Conservation (phyloP, 2,888 invertebrate genomes). For the Willowsia nigromaculata region DNA sequence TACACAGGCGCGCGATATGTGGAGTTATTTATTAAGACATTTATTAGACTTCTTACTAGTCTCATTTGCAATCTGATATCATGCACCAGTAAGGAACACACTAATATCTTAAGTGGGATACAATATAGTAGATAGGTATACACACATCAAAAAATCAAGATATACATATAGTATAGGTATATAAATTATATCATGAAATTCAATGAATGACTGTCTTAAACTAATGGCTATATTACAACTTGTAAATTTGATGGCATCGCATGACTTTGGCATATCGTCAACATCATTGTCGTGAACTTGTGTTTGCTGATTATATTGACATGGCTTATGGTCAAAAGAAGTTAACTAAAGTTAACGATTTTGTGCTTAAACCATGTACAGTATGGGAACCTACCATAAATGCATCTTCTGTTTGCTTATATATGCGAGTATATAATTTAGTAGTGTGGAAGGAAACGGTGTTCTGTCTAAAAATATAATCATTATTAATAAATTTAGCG, state of each 20-base stretch:
- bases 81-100: background rate
- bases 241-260: background rate
- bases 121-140: background rate
- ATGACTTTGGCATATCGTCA: background rate
- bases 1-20: conserved; percentile 8
- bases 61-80: conserved; percentile 72
- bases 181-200: conserved; percentile 32
- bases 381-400: background rate
- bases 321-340: background rate
- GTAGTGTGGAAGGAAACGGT: background rate
- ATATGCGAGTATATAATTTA: background rate
- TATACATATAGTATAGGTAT: background rate
- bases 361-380: background rate
- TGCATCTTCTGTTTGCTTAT: background rate
- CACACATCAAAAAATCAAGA: background rate
- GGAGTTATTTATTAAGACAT: conserved; percentile 74
- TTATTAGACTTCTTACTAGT: conserved; percentile 69
- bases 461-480: background rate
- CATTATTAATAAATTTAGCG: background rate
- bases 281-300: conserved; percentile 20
- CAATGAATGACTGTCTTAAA: conserved; percentile 4
- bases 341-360: background rate
- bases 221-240: conserved; percentile 60
- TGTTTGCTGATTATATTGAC: conserved; percentile 1
- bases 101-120: background rate